A percentile compares a stretch with the other conserved stretches of the same genome.
Evolutionary conservation across 2,113 vertebrate genomes (phyloP).

Genomic region (Silurus asotus): DNA sequence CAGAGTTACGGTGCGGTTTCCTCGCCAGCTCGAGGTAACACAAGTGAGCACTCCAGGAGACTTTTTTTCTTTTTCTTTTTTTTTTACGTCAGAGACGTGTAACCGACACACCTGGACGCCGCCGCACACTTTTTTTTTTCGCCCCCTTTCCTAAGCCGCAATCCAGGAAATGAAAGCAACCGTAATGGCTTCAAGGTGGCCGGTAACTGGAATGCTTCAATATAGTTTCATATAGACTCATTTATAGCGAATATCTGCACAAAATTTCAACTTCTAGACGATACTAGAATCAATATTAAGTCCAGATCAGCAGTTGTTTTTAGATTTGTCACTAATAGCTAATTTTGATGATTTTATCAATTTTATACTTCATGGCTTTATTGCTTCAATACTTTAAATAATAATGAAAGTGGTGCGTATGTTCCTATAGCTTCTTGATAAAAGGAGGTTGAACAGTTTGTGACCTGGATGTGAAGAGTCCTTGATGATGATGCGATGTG

Average conservation of each 20-base stretch:
- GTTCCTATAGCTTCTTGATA: too few species aligned
- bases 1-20: slow-evolving; percentile 47
- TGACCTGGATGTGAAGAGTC: too few species aligned
- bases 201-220: slow-evolving; percentile 17
- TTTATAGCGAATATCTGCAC: neutral
- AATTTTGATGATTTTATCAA: neutral
- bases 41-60: slow-evolving; percentile 34
- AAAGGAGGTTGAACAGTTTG: too few species aligned
- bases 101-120: slow-evolving; percentile 50
- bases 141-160: neutral
- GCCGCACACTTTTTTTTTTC: neutral
- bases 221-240: neutral
- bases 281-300: neutral
- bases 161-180: slow-evolving; percentile 11
- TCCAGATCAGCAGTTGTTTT: neutral
- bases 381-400: neutral
- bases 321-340: neutral
- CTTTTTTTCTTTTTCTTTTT: slow-evolving; percentile 47
- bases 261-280: neutral
- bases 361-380: neutral
- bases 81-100: slow-evolving; percentile 50
- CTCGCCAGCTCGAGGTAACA: slow-evolving; percentile 32
- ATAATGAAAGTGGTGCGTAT: too few species aligned
- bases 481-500: too few species aligned
- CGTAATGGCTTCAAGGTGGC: slow-evolving; percentile 51